Base-by-base conservation (phyloP, 2,888 invertebrate genomes). In the Macaria liturata region DNA sequence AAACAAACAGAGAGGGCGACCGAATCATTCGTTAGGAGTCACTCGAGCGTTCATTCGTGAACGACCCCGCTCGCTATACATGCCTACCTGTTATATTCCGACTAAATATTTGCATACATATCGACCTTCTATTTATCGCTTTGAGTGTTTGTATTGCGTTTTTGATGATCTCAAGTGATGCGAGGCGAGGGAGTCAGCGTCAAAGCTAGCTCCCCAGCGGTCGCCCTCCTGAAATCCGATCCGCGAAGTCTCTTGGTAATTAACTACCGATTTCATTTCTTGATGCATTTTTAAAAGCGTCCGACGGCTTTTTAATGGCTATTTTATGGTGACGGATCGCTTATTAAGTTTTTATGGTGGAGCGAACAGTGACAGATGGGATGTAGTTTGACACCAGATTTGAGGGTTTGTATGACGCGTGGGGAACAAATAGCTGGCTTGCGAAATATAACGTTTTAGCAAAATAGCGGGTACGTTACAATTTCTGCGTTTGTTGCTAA, bases 241-340 rank as follows among this genome's bases (percentile, higher is more conserved):
- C 84, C 83, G 80, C 71, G 73, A 85, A 87, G 85, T 88, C 91
- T 91, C 91, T 83, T 84, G 90, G 90, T 91, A 91, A 91, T 91
- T 91, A 91, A 86, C 84, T 88, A 86, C 77, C 91, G 86, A 90
- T 91, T 91, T 88, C 84, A 86, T 89, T 91, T 88, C 90, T 91
- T 91, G 91, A 91, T 91, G 91, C 85, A 87, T 84, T 91, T 91
- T 91, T 91, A 89, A 90, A 89, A 86, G 91, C 88, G 84, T 82
- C 85, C 84, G 90, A 86, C 89, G 86, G 89, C 84, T 90, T 91
- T 91, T 88, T 90, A 91, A 91, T 91, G 89, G 86, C 80, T 88
- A 88, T 91, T 91, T 91, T 91, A 91, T 91, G 91, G 91, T 91
- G 91, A 91, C 91, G 82, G 87, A 91, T 91, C 86, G 84, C 85